Percentiles rank a stretch among this genome's conserved stretches.
phyloP scores from a whole-genome alignment of 2,888 invertebrate species.

The Cryptocheilus praepositus region DNA sequence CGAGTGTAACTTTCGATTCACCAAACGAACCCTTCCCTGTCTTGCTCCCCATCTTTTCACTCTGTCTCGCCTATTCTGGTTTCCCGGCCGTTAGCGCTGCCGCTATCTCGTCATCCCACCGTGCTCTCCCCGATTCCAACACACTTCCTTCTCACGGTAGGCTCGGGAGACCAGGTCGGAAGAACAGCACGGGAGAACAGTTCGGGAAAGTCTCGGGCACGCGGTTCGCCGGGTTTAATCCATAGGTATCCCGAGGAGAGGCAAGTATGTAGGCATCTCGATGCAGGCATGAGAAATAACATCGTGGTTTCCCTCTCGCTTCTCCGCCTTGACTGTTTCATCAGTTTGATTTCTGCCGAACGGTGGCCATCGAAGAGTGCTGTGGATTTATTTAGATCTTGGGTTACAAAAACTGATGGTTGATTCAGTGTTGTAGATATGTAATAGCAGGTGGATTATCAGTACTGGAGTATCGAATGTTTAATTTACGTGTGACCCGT shows the following conservation, averaged over 20 bases:
- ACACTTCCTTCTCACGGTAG: slow-evolving; percentile 3
- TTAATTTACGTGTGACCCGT: too few species aligned
- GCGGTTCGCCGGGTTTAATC: too few species aligned
- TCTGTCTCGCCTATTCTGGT: neutral
- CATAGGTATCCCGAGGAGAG: too few species aligned
- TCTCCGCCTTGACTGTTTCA: neutral
- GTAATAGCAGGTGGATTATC: too few species aligned
- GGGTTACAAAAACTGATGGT: too few species aligned
- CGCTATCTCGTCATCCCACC: neutral
- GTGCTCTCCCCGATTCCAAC: neutral
- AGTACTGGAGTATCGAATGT: too few species aligned
- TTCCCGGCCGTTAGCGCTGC: neutral
- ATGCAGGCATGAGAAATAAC: too few species aligned
- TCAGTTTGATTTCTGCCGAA: neutral
- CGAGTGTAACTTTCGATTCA: slow-evolving; percentile 58
- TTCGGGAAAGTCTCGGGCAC: too few species aligned
- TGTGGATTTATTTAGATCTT: too few species aligned
- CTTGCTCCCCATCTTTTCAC: slow-evolving; percentile 4
- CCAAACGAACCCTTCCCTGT: slow-evolving; percentile 39
- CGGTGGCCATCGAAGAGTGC: too few species aligned
- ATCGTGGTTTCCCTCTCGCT: slow-evolving; percentile 13
- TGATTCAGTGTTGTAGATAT: too few species aligned
- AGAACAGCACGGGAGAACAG: slow-evolving; percentile 4
- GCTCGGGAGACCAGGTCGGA: neutral
- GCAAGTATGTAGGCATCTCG: too few species aligned